Evolutionary conservation across 2,113 vertebrate species (phyloP).

Genomic region (Pluvialis apricaria): DNA sequence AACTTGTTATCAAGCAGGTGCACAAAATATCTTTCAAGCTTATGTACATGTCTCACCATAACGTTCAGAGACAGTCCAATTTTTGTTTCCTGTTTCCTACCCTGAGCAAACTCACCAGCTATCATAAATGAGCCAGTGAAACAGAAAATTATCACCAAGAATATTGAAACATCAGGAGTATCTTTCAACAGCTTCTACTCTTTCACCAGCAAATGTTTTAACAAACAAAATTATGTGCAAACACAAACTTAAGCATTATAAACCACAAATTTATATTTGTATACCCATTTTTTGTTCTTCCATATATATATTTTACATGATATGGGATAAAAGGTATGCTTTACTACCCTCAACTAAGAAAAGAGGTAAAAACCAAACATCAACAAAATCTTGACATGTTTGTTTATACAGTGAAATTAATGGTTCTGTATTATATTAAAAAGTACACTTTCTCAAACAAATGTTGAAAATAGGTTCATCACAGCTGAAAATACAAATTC

Average conservation of each 20-base stretch:
- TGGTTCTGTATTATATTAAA: not conserved
- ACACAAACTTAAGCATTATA: not conserved
- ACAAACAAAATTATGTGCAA: not conserved
- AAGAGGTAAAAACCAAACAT: not conserved
- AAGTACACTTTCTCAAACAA: not conserved
- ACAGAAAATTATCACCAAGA: not conserved
- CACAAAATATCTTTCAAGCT: not conserved
- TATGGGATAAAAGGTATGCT: not conserved
- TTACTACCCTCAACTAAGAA: not conserved
- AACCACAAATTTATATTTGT: not conserved
- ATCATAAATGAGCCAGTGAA: not conserved
- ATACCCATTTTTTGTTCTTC: not conserved
- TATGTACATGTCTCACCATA: not conserved
- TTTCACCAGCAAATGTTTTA: not conserved
- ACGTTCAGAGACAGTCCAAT: not conserved
- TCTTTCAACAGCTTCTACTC: not conserved
- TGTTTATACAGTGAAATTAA: not conserved
- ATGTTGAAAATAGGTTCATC: not conserved
- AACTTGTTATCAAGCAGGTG: not conserved
- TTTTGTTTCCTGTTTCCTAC: constrained; percentile 14
- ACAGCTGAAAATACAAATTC: not conserved
- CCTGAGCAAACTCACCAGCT: not conserved
- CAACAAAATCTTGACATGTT: not conserved
- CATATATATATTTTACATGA: not conserved
- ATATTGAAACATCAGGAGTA: not conserved